Evolutionary conservation across 2,113 vertebrate genomes (phyloP).

Genomic region (Pollachius pollachius): DNA sequence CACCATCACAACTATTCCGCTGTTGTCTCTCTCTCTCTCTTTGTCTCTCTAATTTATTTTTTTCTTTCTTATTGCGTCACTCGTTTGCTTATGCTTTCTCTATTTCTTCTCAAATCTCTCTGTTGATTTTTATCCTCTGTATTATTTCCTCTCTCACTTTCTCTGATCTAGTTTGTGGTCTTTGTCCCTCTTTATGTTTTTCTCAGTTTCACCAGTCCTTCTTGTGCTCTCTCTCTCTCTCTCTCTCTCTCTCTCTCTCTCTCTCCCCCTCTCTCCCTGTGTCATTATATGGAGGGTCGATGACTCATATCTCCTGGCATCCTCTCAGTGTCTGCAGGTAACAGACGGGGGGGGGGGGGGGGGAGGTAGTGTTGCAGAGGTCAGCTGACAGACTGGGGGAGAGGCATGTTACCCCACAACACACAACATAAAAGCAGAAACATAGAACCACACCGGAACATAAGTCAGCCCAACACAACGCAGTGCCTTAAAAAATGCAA

Average conservation of each 20-base stretch:
- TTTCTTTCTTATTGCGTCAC: slow-evolving; percentile 23
- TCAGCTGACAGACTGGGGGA: neutral
- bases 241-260: neutral
- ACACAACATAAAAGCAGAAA: no score
- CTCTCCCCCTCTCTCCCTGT: neutral
- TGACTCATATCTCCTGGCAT: slow-evolving; percentile 63
- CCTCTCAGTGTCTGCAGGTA: slow-evolving; percentile 53
- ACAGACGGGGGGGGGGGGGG: slow-evolving; percentile 46
- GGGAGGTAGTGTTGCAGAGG: slow-evolving; percentile 17
- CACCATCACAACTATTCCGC: neutral
- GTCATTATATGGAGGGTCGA: slow-evolving; percentile 43
- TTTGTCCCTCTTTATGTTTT: no score
- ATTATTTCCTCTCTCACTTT: no score
- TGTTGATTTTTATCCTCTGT: slow-evolving; percentile 21
- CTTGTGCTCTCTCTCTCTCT: neutral
- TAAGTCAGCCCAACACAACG: no score
- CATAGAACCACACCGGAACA: no score
- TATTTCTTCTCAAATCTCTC: slow-evolving; percentile 13
- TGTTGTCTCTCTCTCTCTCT: slow-evolving; percentile 1
- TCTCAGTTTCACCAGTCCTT: neutral
- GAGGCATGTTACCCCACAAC: neutral
- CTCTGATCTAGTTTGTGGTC: no score
- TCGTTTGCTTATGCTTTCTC: slow-evolving; percentile 42
- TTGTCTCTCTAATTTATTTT: slow-evolving; percentile 20
- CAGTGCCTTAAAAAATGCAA: no score